Percentiles rank a stretch among this genome's conserved stretches.
These are phyloP conservation scores for Scomber japonicus DNA, from an alignment of 2,113 vertebrate species.

Conservation along the genomic window DNA sequence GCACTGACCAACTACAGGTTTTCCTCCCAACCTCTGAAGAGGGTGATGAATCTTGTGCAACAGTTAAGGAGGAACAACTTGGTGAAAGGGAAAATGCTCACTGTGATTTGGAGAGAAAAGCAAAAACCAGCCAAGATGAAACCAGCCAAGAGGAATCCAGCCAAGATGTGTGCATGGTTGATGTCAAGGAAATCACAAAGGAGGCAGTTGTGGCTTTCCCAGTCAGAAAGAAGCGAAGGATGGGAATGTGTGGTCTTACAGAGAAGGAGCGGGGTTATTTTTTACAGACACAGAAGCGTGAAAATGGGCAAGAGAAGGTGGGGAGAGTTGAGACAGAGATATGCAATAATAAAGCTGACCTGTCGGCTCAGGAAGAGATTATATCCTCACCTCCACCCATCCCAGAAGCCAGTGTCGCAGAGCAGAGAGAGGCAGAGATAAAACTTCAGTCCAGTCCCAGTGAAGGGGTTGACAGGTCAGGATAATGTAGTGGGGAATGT, in stretches of 20 bases:
- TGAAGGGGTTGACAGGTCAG: constrained; percentile 53
- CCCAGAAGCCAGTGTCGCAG: background rate
- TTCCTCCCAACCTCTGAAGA: background rate
- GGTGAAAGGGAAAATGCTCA: background rate
- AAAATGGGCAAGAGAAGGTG: background rate
- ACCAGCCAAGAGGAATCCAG: background rate
- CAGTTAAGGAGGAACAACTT: constrained; percentile 10
- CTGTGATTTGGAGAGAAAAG: constrained; percentile 29
- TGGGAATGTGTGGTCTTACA: constrained; percentile 78
- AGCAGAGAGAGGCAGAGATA: background rate
- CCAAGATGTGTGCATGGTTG: background rate
- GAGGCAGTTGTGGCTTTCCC: constrained; percentile 22
- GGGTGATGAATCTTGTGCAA: background rate
- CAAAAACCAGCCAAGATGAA: constrained; percentile 11
- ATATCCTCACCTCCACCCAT: background rate
- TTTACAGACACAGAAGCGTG: constrained; percentile 39
- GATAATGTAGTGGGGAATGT: background rate
- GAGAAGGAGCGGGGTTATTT: constrained; percentile 54
- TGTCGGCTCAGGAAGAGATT: constrained; percentile 12
- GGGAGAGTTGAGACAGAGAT: constrained; percentile 2
- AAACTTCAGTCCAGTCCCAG: background rate
- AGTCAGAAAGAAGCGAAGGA: constrained; percentile 75
- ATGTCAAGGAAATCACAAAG: constrained; percentile 25
- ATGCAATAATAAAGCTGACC: background rate
- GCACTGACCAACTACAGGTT: constrained; percentile 13